These are phyloP conservation scores for Daktulosphaira vitifoliae DNA, from an alignment of 1,140 invertebrate genomes.

Conservation along the genomic window DNA sequence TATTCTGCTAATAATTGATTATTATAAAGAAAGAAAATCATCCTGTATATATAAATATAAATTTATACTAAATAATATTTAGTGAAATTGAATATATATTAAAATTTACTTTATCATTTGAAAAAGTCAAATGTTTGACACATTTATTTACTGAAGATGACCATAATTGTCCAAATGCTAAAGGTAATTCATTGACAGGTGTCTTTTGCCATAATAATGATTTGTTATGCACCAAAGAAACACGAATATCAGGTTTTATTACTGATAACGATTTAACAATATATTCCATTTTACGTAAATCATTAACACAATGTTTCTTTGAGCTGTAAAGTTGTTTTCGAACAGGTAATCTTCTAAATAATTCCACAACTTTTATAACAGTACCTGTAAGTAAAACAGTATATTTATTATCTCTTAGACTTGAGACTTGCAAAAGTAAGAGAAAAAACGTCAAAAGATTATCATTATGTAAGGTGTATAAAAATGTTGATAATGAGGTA, in stretches of 20 bases:
- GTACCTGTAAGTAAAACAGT: constrained; percentile 58
- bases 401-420: no score
- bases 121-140: constrained; percentile 43
- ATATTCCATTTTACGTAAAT: constrained; percentile 52
- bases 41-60: not conserved
- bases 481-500: no score
- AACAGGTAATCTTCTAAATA: constrained; percentile 57
- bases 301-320: constrained; percentile 48
- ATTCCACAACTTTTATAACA: constrained; percentile 47
- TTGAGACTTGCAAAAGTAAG: no score
- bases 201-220: constrained; percentile 51
- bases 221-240: constrained; percentile 50
- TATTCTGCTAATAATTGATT: no score
- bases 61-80: constrained; percentile 8
- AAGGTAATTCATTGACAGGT: constrained; percentile 42
- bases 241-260: constrained; percentile 47
- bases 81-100: not conserved
- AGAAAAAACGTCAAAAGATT: no score
- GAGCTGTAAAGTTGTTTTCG: constrained; percentile 51
- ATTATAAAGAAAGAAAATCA: no score
- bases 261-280: constrained; percentile 50
- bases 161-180: constrained; percentile 45
- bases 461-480: no score
- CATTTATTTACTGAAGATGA: constrained; percentile 45
- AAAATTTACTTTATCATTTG: constrained; percentile 38